Conservation (phyloP, 2,888 invertebrate species). For the Agrilus cyanescens region DNA sequence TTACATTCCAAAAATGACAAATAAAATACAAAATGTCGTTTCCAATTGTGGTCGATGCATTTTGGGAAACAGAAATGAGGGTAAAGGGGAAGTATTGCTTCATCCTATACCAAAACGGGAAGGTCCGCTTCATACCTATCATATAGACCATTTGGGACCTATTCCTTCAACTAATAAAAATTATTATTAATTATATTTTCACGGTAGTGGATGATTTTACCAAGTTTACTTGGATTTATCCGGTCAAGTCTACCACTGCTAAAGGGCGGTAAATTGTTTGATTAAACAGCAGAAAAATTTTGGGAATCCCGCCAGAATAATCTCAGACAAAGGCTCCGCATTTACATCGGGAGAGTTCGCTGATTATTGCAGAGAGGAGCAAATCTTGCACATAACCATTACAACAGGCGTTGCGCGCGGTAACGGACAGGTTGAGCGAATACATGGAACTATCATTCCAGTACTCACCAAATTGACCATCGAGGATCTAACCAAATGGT, state of each 20-base stretch:
- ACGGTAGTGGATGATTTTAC: constrained; percentile 21
- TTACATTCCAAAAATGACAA: constrained; percentile 14
- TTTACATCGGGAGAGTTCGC: constrained; percentile 27
- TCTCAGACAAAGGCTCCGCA: constrained; percentile 24
- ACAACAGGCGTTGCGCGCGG: constrained; percentile 24
- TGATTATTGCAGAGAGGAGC: constrained; percentile 25
- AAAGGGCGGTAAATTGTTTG: no score
- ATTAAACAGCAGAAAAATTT: constrained; percentile 20
- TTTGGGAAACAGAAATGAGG: no score
- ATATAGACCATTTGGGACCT: constrained; percentile 21
- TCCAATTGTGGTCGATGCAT: constrained; percentile 18
- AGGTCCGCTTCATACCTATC: constrained; percentile 17
- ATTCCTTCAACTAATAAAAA: constrained; percentile 17
- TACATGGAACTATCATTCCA: constrained; percentile 14
- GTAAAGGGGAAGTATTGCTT: constrained; percentile 16
- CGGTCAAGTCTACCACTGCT: no score
- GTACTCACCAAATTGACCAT: constrained; percentile 13
- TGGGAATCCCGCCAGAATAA: constrained; percentile 14
- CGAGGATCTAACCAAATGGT: constrained; percentile 10
- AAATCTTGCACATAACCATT: constrained; percentile 22
- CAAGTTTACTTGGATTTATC: no score
- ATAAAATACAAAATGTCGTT: constrained; percentile 15
- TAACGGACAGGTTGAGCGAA: constrained; percentile 27
- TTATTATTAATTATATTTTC: constrained; percentile 16
- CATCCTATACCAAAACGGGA: constrained; percentile 16